phyloP scores from a whole-genome alignment of 2,797 vertebrate species.

The Sphenodon punctatus region DNA sequence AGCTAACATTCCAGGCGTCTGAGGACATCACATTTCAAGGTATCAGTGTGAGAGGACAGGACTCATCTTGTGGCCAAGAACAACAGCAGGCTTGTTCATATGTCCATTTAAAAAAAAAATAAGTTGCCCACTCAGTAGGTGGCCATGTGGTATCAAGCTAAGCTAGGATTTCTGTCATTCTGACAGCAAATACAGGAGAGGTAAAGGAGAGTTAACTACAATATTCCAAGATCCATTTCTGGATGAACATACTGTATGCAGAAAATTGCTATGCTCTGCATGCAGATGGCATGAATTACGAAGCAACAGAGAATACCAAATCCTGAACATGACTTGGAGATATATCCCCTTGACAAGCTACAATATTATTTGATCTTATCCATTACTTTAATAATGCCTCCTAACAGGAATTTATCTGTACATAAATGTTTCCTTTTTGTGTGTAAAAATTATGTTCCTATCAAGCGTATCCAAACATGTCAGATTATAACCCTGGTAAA shows the following conservation, averaged over 20 bases:
- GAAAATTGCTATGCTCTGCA: neutral
- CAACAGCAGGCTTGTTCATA: conserved; percentile 2
- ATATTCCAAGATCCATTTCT: neutral
- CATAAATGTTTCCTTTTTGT: neutral
- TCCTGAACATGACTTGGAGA: neutral
- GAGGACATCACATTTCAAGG: neutral
- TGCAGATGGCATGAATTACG: conserved; percentile 5
- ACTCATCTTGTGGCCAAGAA: neutral
- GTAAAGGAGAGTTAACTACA: neutral
- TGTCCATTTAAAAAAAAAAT: conserved; percentile 5
- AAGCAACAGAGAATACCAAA: conserved; percentile 13
- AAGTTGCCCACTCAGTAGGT: neutral
- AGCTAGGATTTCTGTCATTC: conserved; percentile 25
- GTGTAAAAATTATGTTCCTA: neutral
- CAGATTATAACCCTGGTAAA: neutral
- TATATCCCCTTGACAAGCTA: neutral
- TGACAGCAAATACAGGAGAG: neutral
- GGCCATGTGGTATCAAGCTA: neutral
- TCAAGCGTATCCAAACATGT: neutral
- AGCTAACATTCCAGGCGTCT: rapidly evolving
- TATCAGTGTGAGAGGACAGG: neutral
- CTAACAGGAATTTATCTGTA: neutral
- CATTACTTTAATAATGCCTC: neutral
- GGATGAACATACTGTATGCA: neutral
- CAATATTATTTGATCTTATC: neutral